Evolutionary conservation across 2,888 invertebrate genomes (phyloP).

Genomic region (Digitonthophagus gazella): DNA sequence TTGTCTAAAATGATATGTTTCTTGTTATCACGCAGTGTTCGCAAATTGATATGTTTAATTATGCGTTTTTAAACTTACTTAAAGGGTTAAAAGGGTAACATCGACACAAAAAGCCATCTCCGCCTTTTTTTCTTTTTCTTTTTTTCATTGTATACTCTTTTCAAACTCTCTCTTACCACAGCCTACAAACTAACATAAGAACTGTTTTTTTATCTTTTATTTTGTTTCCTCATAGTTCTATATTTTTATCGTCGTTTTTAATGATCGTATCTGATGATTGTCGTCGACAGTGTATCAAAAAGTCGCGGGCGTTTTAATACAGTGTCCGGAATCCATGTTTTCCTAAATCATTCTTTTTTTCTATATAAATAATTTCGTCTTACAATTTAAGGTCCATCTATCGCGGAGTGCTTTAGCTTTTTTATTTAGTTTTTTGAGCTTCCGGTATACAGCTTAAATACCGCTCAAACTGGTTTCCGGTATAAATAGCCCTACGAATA

Average conservation of each 20-base stretch:
- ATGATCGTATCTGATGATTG: slow-evolving; percentile 45
- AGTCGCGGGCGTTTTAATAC: slow-evolving; percentile 40
- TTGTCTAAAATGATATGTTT: slow-evolving; percentile 11
- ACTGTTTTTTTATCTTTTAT: slow-evolving; percentile 38
- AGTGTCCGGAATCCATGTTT: slow-evolving; percentile 38
- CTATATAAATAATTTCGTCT: too few relatives aligned
- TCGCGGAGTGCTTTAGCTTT: not conserved
- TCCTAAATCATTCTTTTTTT: too few relatives aligned
- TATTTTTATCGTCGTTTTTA: slow-evolving; percentile 13
- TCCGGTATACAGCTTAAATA: not conserved
- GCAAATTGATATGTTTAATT: slow-evolving; percentile 24
- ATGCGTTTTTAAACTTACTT: slow-evolving; percentile 19
- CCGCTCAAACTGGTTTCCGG: not conserved
- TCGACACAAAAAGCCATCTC: not conserved
- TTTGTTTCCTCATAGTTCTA: not conserved
- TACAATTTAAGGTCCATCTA: not conserved
- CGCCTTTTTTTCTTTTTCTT: not conserved
- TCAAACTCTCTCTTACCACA: slow-evolving; percentile 31
- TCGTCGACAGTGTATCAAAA: slow-evolving; percentile 49
- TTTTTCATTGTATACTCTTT: not conserved
- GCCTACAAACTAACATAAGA: slow-evolving; percentile 49
- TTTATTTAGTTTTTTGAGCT: not conserved
- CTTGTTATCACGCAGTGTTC: slow-evolving; percentile 1
- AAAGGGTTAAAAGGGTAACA: not conserved
- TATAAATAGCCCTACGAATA: slow-evolving; percentile 9